Percentiles rank a stretch among this genome's conserved stretches.
phyloP scores from a whole-genome alignment of 2,888 invertebrate genomes.

The Pristionchus arcanus region DNA sequence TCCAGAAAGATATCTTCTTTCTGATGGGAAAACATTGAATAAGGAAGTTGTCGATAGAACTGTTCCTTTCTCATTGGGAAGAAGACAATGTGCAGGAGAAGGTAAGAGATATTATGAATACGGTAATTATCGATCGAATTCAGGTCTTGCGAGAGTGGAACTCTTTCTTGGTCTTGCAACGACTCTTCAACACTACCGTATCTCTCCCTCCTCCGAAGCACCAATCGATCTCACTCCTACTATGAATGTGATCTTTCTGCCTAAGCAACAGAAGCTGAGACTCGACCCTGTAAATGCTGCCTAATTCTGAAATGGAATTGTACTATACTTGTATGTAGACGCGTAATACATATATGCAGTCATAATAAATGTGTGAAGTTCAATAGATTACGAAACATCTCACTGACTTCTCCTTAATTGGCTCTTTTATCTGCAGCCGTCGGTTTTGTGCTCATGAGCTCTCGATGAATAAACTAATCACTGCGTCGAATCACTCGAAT shows the following conservation, averaged over 20 bases:
- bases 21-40: slow-evolving; percentile 16
- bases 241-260: neutral
- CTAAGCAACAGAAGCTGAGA: slow-evolving; percentile 9
- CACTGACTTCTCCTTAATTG: neutral
- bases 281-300: neutral
- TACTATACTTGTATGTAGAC: neutral
- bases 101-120: neutral
- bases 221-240: slow-evolving; percentile 35
- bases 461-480: neutral
- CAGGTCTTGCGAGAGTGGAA: slow-evolving; percentile 30
- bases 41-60: slow-evolving; percentile 23
- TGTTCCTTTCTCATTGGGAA: slow-evolving; percentile 27
- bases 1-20: slow-evolving; percentile 14
- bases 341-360: neutral
- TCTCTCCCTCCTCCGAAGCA: slow-evolving; percentile 22
- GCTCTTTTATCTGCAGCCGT: neutral
- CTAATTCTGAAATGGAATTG: neutral
- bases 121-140: neutral
- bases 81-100: slow-evolving; percentile 25
- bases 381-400: no score
- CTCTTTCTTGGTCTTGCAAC: slow-evolving; percentile 23
- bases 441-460: neutral
- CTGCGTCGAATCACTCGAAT: neutral
- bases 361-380: neutral
- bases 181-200: slow-evolving; percentile 39